Base-by-base conservation (phyloP, 2,888 invertebrate species). In the Napeogenes inachia region DNA sequence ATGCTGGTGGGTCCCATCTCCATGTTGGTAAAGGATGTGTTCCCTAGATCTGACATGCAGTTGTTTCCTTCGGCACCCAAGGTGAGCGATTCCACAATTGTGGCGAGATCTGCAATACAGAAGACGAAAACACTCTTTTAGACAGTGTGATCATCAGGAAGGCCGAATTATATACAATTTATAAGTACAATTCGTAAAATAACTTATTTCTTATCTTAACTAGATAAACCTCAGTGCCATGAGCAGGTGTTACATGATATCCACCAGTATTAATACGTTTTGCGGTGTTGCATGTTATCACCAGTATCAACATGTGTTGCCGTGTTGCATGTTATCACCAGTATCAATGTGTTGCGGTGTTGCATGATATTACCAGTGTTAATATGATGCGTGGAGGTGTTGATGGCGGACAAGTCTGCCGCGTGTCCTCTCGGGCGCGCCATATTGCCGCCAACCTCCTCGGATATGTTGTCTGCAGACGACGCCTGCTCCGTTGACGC, bases 401-500 rank as follows among this genome's bases (percentile, higher is more conserved):
- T 94, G 64, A 94, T 94, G 13, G 94, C 91, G 3, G 94, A 94
- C 56, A 94, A 85, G 75, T 95, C 94, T 0, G 93, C 84, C 42
- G 90, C 85, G 73, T 91, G 89, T 56, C 84, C 84, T 8, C 89
- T 84, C 32, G 89, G 89, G 2, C 90, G 84, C 10, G 90, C 80
- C 87, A 91, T 87, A 71, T 89, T 87, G 85, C 97, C 97, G 3
- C 97, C 95, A 74, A 98, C 95, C 59, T 96, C 96, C 82, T 97
- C 97, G 3, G 97, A 96, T 64, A 98, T 93, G 87, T 98, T 98
- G 82, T 98, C 98, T 0, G 98, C 98, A 0, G 98, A 98, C 0
- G 97, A 96, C 10, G 98, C 97, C 87, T 98, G 98, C 78, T 98
- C 98, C 1, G 97, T 97, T 13, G 96, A 95, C n/a, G 97, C 97